phyloP scores from a whole-genome alignment of 1,140 invertebrate species.

The Copidosoma floridanum region DNA sequence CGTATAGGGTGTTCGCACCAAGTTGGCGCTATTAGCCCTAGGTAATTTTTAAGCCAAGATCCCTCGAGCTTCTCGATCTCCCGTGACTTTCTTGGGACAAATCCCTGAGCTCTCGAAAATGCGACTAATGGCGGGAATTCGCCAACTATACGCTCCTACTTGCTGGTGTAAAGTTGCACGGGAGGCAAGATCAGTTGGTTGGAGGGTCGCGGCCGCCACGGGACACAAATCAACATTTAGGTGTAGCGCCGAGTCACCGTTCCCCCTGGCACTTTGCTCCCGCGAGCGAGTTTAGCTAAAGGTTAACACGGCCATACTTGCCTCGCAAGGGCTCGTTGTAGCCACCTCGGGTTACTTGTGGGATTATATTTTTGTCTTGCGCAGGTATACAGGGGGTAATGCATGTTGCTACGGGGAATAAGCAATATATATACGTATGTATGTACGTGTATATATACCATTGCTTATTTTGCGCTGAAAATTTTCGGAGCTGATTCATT shows the following conservation, averaged over 20 bases:
- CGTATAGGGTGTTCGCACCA: too few species aligned
- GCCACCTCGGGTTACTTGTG: slow-evolving; percentile 10
- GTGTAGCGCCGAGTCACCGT: too few species aligned
- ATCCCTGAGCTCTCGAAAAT: slow-evolving; percentile 9
- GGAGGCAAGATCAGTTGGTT: neutral
- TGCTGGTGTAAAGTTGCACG: neutral
- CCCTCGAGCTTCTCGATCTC: neutral
- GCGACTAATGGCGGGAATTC: slow-evolving; percentile 25
- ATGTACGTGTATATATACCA: too few species aligned
- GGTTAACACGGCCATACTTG: neutral
- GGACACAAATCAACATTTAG: slow-evolving; percentile 56
- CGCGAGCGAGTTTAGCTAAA: slow-evolving; percentile 8
- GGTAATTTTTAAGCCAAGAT: slow-evolving; percentile 3
- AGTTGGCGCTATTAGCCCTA: neutral
- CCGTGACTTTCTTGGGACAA: slow-evolving; percentile 5
- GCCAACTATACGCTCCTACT: slow-evolving; percentile 6
- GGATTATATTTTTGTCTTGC: too few species aligned
- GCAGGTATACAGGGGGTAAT: too few species aligned
- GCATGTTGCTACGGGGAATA: slow-evolving; percentile 1
- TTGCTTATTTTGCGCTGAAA: too few species aligned
- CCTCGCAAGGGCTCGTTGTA: slow-evolving; percentile 8
- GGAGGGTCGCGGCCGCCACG: slow-evolving; percentile 36
- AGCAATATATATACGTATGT: too few species aligned
- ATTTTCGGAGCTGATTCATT: too few species aligned
- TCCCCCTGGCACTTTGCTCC: too few species aligned